Conservation (phyloP, 2,888 invertebrate species). For the Geophilus truncorum region DNA sequence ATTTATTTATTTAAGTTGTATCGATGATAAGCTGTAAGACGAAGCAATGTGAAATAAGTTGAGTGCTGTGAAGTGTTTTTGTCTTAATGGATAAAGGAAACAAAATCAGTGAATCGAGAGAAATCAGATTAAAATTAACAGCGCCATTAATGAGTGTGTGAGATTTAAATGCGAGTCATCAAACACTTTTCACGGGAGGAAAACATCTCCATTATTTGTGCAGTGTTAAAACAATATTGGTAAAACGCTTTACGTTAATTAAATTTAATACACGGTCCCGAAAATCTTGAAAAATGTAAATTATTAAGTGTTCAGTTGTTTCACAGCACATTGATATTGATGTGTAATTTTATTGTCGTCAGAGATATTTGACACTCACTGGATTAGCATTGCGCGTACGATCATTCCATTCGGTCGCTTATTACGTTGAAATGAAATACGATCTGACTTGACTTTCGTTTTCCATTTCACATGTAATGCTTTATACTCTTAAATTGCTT, state of each 20-base stretch:
- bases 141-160: background rate
- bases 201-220: background rate
- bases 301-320: background rate
- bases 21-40: no score
- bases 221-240: no score
- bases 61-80: background rate
- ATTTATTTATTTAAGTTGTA: no score
- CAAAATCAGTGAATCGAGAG: background rate
- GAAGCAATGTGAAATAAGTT: background rate
- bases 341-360: background rate
- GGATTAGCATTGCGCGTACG: background rate
- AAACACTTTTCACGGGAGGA: no score
- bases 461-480: background rate
- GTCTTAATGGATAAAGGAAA: background rate
- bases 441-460: background rate
- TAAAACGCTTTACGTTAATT: no score
- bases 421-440: background rate
- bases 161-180: background rate
- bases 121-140: background rate
- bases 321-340: background rate
- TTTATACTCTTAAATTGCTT: background rate
- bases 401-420: background rate
- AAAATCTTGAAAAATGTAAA: no score
- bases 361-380: background rate
- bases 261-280: no score